Evolutionary conservation across 2,113 vertebrate genomes (phyloP).

Genomic region (Nycticryphes semicollaris): DNA sequence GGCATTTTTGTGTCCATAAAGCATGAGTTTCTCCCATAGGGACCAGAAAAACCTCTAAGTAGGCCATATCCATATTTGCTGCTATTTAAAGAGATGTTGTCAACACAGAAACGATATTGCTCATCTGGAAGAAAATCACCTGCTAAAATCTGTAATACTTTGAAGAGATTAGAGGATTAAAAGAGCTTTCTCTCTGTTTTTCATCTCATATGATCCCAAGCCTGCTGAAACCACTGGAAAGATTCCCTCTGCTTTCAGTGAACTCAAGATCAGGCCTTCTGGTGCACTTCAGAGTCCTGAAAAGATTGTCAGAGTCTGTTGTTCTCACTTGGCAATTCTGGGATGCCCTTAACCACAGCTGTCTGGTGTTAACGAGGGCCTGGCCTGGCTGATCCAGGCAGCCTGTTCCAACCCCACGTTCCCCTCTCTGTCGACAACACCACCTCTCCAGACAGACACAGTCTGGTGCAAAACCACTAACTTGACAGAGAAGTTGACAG

Average conservation of each 20-base stretch:
- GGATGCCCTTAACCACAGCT: background rate
- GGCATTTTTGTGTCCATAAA: conserved; percentile 18
- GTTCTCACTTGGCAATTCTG: background rate
- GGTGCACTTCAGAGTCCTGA: background rate
- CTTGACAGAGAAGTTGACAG: background rate
- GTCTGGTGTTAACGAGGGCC: background rate
- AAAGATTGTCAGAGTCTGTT: background rate
- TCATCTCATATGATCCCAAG: conserved; percentile 13
- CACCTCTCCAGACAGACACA: background rate
- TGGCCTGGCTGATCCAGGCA: background rate
- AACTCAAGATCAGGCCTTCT: background rate
- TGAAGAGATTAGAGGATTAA: conserved; percentile 47
- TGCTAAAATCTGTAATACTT: background rate
- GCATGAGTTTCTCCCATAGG: background rate
- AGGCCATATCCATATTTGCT: background rate
- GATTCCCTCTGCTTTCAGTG: background rate
- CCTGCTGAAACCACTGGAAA: background rate
- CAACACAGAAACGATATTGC: conserved; percentile 26
- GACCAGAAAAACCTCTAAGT: conserved; percentile 7
- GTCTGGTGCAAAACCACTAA: background rate
- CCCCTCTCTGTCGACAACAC: background rate
- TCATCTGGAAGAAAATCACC: conserved; percentile 26
- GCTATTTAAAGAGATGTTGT: conserved; percentile 3
- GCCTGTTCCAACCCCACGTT: background rate
- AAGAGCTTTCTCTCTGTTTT: conserved; percentile 4